Evolutionary conservation across 2,888 invertebrate genomes (phyloP), one percentile per base, ranked within the genome.

Genomic region (Drosophila hawaiiensis): DNA sequence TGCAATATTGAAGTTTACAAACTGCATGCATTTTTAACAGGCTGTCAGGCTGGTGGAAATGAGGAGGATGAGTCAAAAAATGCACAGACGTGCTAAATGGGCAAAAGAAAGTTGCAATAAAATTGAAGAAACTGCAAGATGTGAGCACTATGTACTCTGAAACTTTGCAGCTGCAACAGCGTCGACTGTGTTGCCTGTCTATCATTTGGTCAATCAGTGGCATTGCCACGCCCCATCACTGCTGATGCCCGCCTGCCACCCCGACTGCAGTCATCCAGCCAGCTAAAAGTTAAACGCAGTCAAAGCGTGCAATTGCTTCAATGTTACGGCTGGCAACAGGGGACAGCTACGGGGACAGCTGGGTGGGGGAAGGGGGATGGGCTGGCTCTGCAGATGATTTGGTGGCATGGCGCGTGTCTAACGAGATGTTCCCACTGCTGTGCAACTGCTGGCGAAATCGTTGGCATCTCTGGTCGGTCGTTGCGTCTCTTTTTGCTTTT

Each of bases 381-480:
- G 47, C 41, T 58, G 5, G 66, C 62, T 54, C 72, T 84, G 76
- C 82, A 80, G 80, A 88, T 85, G 85, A 88, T 85, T 85, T 85
- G 88, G 85, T 78, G 83, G 82, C 85, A 73, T 80, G 82, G 88
- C 85, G 85, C 85, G 88, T 88, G 85, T 82, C 85, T 85, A 83
- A 85, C 81, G 77, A 81, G 78, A 78, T 85, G 79, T 75, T 81
- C 73, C 76, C 74, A 83, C 73, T 73, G 43, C 73, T 71, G 43
- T 50, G 50, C 41, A 58, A 58, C 58, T 58, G 58, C 58, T 78
- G 75, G 76, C 73, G 65, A 73, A 82, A 76, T 73, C 64, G 82
- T 70, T 75, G 67, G 78, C 76, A 73, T 73, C 76, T 68, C 28
- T 39, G 37, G 33, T 25, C 25, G 64, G 50, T 66, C 58, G 33